These are phyloP conservation scores for Salmo trutta DNA, from an alignment of 2,797 vertebrate species.

Conservation along the genomic window DNA sequence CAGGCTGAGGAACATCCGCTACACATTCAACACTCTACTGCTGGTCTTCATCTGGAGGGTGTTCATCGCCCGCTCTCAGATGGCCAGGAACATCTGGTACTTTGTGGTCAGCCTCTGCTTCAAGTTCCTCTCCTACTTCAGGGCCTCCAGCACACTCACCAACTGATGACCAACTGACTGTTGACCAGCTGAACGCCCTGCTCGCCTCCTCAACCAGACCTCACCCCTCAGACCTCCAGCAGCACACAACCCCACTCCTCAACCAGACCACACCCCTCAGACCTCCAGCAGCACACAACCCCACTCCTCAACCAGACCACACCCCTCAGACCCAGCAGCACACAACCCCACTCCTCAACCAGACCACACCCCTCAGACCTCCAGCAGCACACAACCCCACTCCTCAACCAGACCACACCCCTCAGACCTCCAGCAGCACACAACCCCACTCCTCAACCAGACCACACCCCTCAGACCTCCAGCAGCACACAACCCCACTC, in stretches of 20 bases:
- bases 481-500: too few species aligned
- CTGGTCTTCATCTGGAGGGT: conserved; percentile 93
- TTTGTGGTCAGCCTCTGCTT: conserved; percentile 95
- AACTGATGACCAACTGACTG: conserved; percentile 24
- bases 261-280: not conserved
- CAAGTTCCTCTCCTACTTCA: conserved; percentile 95
- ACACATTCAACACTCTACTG: conserved; percentile 88
- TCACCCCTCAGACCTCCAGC: conserved; percentile 19
- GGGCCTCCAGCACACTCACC: conserved; percentile 82
- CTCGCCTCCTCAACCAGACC: conserved; percentile 23
- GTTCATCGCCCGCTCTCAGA: conserved; percentile 92
- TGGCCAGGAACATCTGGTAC: conserved; percentile 95
- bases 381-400: too few species aligned
- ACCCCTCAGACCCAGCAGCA: too few species aligned
- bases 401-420: too few species aligned
- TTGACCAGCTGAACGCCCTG: conserved; percentile 63
- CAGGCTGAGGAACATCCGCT: conserved; percentile 92
- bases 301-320: too few species aligned
- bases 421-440: too few species aligned
- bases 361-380: too few species aligned
- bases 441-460: too few species aligned
- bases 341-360: too few species aligned
- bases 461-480: too few species aligned
- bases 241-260: conserved; percentile 32
- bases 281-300: too few species aligned